phyloP scores from a whole-genome alignment of 2,113 vertebrate species.

The Eira barbara region DNA sequence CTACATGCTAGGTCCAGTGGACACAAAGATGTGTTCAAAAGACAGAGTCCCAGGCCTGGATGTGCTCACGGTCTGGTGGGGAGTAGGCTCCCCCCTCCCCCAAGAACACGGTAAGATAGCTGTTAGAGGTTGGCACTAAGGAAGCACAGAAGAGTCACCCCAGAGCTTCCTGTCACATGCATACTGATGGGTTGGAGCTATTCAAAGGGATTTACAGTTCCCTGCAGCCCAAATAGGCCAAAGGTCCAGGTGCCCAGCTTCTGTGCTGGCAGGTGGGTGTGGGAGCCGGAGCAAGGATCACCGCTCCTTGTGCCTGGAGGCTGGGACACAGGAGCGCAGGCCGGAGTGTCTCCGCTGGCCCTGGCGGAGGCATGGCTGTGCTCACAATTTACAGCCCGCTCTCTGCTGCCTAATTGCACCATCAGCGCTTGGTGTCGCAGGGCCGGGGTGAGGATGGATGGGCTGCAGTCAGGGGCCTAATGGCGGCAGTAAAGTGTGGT shows the following conservation, averaged over 20 bases:
- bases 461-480: constrained; percentile 76
- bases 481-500: constrained; percentile 79
- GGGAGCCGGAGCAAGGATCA: neutral
- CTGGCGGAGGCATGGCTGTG: constrained; percentile 12
- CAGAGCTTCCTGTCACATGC: neutral
- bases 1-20: neutral
- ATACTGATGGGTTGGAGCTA: accelerated
- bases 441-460: constrained; percentile 80
- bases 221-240: neutral
- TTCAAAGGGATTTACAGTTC: neutral
- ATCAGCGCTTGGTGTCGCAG: constrained; percentile 75
- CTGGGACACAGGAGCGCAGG: neutral
- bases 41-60: neutral
- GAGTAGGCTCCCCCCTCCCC: neutral
- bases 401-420: constrained; percentile 80
- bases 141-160: neutral
- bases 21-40: neutral
- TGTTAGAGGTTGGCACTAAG: neutral
- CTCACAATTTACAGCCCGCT: constrained; percentile 79
- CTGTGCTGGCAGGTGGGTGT: neutral
- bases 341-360: neutral
- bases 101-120: neutral
- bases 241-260: neutral
- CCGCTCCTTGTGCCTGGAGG: neutral
- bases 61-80: accelerated